These are phyloP conservation scores for Holothuria glaberrima DNA, from an alignment of 35 echinoderm and acorn worm genomes.

Conservation along the genomic window DNA sequence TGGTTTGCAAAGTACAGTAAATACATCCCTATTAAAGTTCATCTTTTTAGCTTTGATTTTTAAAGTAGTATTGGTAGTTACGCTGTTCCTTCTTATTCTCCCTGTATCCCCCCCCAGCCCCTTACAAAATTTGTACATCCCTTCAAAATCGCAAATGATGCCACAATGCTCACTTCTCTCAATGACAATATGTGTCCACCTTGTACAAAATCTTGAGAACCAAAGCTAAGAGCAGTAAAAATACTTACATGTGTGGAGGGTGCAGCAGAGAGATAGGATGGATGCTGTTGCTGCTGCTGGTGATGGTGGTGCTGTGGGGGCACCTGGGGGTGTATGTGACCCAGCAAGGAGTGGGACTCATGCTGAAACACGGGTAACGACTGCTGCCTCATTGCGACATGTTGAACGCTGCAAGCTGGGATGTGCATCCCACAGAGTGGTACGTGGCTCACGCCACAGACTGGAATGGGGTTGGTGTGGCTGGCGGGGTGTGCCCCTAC, in stretches of 20 bases:
- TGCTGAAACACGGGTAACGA: slow-evolving; percentile 75
- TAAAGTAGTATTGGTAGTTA: too few relatives aligned
- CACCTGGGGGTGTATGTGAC: slow-evolving; percentile 35
- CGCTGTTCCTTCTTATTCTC: too few relatives aligned
- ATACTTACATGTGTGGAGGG: slow-evolving; percentile 35
- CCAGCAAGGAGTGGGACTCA: slow-evolving; percentile 58
- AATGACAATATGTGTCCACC: too few relatives aligned
- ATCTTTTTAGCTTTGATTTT: too few relatives aligned
- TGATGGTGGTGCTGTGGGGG: slow-evolving; percentile 33
- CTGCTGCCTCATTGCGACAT: slow-evolving; percentile 76
- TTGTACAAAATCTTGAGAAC: too few relatives aligned
- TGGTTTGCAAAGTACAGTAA: too few relatives aligned
- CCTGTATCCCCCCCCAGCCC: too few relatives aligned
- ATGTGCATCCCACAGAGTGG: slow-evolving; percentile 94
- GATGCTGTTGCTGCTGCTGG: slow-evolving; percentile 42
- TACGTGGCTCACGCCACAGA: slow-evolving; percentile 93
- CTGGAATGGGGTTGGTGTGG: slow-evolving; percentile 77
- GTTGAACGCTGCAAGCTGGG: slow-evolving; percentile 83
- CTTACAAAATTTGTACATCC: too few relatives aligned
- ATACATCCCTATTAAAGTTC: too few relatives aligned
- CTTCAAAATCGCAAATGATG: too few relatives aligned
- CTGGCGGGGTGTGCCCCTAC: slow-evolving; percentile 40
- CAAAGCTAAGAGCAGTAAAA: neutral
- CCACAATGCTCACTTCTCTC: too few relatives aligned
- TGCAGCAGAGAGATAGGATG: slow-evolving; percentile 34